Evolutionary conservation across 1,140 invertebrate species (phyloP), one percentile per base, ranked within the genome.

Genomic region (Tetragonula clypearis): DNA sequence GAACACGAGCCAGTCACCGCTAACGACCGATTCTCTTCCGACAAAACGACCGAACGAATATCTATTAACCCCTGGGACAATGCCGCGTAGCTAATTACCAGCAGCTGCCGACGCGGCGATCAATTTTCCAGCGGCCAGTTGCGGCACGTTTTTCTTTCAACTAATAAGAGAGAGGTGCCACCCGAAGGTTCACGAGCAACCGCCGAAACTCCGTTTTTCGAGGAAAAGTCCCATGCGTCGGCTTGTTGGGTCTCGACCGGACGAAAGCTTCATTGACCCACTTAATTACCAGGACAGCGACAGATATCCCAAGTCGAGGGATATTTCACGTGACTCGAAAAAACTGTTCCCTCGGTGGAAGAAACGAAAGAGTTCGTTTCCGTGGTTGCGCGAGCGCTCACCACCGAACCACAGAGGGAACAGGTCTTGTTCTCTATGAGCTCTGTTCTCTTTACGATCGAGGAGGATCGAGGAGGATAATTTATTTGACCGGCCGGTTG

Each of bases 161-260:
- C 58, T 68, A 83, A 74, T 73, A 82, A 49, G 69, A 49, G 41
- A 41, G 41, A 41, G 6, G 6, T 41, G 15, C 1, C 2, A 8
- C 2, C 11, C 14, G 23, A 23, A 62, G 0, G 41, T 49, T 49
- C 41, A 49, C 41, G 8, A 11, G 60, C 1, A 35, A 35, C 60
- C 3, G 23, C 0, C 23, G 21, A 11, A 60, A 23, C 60, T n/a
- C 23, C 19, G 60, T 62, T 62, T 62, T 62, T 62, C 1, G 21
- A n/a, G 41, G 56, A 81, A 53, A 74, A 76, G 15, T 76, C 49
- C 87, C 87, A 88, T 87, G 83, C 87, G 87, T 88, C 82, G 74
- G n/a, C 80, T 80, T 87, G 79, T 53, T 68, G 80, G 68, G 23
- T 53, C 83, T 65, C 84, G 58, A 21, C 75, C 60, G 17, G 49